Conservation (phyloP, 1,140 invertebrate genomes). For the Drosophila nannoptera region DNA sequence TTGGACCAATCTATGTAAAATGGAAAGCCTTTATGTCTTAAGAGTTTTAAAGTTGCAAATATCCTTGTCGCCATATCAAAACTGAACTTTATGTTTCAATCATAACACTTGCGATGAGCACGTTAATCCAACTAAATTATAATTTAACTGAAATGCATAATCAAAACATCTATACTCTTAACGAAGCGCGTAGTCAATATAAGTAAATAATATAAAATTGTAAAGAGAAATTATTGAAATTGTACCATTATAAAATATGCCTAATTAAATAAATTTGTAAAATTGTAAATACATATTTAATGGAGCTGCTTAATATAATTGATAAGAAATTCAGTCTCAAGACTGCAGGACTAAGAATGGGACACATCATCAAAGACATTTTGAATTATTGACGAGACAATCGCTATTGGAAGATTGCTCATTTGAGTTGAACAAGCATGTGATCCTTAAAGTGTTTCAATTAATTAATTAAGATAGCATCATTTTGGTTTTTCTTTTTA, state of each 20-base stretch:
- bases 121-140: constrained; percentile 54
- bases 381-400: background rate
- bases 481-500: constrained; percentile 12
- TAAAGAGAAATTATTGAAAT: constrained; percentile 64
- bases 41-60: constrained; percentile 47
- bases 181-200: constrained; percentile 63
- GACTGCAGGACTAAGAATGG: background rate
- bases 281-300: constrained; percentile 22
- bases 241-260: constrained; percentile 66
- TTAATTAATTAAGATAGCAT: background rate
- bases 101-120: constrained; percentile 42
- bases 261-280: constrained; percentile 58
- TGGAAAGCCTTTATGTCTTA: constrained; percentile 28
- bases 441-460: background rate
- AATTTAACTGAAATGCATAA: constrained; percentile 50
- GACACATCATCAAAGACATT: too few species aligned
- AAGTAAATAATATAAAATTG: constrained; percentile 64
- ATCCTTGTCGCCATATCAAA: constrained; percentile 72
- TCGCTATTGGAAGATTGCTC: too few species aligned
- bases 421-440: background rate
- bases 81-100: constrained; percentile 65
- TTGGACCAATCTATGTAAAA: constrained; percentile 65
- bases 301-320: background rate
- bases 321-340: background rate
- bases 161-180: constrained; percentile 55